These are phyloP conservation scores for Amaurobius ferox DNA, from an alignment of 2,888 invertebrate species.

Conservation along the genomic window DNA sequence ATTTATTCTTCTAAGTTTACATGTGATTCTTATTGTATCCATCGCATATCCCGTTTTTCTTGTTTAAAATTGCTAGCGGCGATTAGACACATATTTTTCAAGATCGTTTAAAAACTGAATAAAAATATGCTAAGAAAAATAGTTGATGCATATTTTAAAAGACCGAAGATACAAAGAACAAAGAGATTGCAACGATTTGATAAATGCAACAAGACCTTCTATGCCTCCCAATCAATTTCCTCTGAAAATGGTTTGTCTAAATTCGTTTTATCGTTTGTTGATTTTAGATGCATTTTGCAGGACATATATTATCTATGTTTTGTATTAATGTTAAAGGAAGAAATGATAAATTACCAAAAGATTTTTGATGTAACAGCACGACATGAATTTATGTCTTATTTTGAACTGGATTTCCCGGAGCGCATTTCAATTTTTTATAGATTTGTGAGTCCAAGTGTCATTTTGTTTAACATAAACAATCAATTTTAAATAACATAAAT, in stretches of 20 bases:
- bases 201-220: constrained; percentile 13
- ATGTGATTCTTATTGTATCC: background rate
- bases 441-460: too few relatives aligned
- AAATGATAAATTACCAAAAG: background rate
- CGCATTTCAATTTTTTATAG: too few relatives aligned
- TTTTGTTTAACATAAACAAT: too few relatives aligned
- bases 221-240: constrained; percentile 4
- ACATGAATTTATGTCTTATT: too few relatives aligned
- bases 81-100: background rate
- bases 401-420: too few relatives aligned
- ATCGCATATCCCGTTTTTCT: background rate
- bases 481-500: too few relatives aligned
- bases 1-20: too few relatives aligned
- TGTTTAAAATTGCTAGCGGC: constrained; percentile 15
- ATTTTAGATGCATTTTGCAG: background rate
- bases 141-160: constrained; percentile 16
- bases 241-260: background rate
- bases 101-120: constrained; percentile 19
- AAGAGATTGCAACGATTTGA: constrained; percentile 23
- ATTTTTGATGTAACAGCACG: too few relatives aligned
- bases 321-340: background rate
- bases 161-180: constrained; percentile 21
- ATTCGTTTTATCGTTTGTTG: constrained; percentile 1
- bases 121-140: constrained; percentile 7
- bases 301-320: background rate